Conservation (phyloP, 2,888 invertebrate genomes). For the Rambutsinella grinnellia region DNA sequence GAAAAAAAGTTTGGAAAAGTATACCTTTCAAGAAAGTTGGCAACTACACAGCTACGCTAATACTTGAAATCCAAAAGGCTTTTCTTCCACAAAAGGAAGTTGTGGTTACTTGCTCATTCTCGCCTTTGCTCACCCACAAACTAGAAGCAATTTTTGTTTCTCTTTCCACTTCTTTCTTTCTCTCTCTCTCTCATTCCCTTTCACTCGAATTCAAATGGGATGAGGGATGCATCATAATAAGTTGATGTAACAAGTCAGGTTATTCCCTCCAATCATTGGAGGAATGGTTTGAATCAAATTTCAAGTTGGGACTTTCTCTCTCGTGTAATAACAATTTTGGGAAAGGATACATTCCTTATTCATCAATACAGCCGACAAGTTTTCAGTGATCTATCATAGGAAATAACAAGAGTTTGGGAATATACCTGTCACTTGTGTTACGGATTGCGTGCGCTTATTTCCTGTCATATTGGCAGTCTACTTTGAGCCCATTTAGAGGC, state of each 20-base stretch:
- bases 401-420: no score
- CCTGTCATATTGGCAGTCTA: no score
- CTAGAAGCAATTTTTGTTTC: neutral
- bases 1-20: constrained; percentile 40
- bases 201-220: constrained; percentile 38
- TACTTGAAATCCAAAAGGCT: neutral
- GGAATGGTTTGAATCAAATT: no score
- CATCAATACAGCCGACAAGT: no score
- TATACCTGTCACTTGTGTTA: no score
- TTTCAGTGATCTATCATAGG: no score
- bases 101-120: constrained; percentile 1
- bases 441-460: no score
- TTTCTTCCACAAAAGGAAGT: neutral
- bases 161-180: neutral
- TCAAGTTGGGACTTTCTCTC: no score
- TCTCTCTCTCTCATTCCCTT: no score
- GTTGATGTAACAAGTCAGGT: constrained; percentile 11
- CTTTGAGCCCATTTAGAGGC: neutral
- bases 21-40: constrained; percentile 34
- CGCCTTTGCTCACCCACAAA: neutral
- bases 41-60: no score
- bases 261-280: constrained; percentile 51
- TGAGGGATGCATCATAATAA: constrained; percentile 50
- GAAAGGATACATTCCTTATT: no score
- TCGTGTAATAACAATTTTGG: no score